Percentiles rank a stretch among this genome's conserved stretches.
phyloP scores from a whole-genome alignment of 2,888 invertebrate genomes.

The Harpagoxenus sublaevis region DNA sequence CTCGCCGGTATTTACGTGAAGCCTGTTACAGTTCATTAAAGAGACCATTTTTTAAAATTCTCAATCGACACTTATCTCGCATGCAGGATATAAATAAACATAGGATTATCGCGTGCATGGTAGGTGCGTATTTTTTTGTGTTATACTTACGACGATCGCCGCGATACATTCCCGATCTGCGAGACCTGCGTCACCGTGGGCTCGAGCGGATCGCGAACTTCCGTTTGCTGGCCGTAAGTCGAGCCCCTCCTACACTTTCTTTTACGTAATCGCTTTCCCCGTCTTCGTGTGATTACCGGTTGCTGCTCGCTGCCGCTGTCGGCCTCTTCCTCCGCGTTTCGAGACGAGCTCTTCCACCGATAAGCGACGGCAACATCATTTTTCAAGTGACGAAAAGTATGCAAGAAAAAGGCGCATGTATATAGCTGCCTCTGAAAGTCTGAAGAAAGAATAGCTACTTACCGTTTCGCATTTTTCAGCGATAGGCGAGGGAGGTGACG shows the following conservation, averaged over 20 bases:
- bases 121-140: background rate
- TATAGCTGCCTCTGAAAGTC: too few species aligned
- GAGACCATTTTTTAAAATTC: background rate
- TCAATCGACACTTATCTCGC: background rate
- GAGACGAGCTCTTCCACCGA: constrained; percentile 49
- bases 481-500: constrained; percentile 36
- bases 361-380: background rate
- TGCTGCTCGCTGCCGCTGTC: constrained; percentile 54
- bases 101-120: background rate
- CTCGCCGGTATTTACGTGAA: constrained; percentile 48
- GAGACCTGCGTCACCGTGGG: constrained; percentile 89
- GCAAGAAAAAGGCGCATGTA: background rate
- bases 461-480: constrained; percentile 61
- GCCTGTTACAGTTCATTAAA: constrained; percentile 40
- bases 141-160: constrained; percentile 78
- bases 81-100: background rate
- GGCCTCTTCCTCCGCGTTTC: constrained; percentile 30
- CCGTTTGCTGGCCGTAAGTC: constrained; percentile 84
- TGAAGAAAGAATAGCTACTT: background rate
- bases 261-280: constrained; percentile 82
- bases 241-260: constrained; percentile 82
- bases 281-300: constrained; percentile 67
- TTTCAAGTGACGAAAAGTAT: background rate
- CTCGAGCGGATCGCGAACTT: constrained; percentile 87
- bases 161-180: constrained; percentile 86